A percentile compares a stretch with the other conserved stretches of the same genome.
These are phyloP conservation scores for Pseudoatta argentina DNA, from an alignment of 1,140 invertebrate species.

Conservation along the genomic window DNA sequence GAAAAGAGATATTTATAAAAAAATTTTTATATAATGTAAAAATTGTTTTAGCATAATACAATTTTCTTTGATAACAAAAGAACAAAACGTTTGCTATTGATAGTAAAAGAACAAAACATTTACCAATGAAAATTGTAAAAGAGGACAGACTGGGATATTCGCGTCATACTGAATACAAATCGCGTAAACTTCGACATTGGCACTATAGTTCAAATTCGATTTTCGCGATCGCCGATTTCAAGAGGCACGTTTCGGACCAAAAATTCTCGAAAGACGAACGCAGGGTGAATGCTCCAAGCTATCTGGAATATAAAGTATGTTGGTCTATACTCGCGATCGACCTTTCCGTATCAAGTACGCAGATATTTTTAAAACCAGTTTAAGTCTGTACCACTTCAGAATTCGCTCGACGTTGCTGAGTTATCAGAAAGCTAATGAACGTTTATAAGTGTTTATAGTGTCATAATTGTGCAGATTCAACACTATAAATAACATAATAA, in stretches of 20 bases:
- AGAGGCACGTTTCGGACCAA: conserved; percentile 16
- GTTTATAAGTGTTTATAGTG: conserved; percentile 47
- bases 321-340: conserved; percentile 24
- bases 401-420: background rate
- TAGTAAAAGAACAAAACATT: background rate
- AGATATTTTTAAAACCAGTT: conserved; percentile 59
- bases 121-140: background rate
- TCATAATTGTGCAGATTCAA: conserved; percentile 30
- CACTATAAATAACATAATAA: conserved; percentile 50
- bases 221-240: conserved; percentile 36
- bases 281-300: background rate
- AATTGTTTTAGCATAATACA: background rate
- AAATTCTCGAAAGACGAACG: conserved; percentile 4
- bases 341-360: conserved; percentile 37
- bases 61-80: background rate
- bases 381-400: conserved; percentile 28
- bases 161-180: conserved; percentile 21
- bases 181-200: conserved; percentile 14
- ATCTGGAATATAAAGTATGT: conserved; percentile 45
- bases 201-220: conserved; percentile 37
- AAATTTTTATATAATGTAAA: background rate
- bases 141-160: background rate
- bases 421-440: conserved; percentile 45
- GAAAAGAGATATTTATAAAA: background rate
- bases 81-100: background rate